phyloP scores from a whole-genome alignment of 2,113 vertebrate genomes.

The Chaenocephalus aceratus region DNA sequence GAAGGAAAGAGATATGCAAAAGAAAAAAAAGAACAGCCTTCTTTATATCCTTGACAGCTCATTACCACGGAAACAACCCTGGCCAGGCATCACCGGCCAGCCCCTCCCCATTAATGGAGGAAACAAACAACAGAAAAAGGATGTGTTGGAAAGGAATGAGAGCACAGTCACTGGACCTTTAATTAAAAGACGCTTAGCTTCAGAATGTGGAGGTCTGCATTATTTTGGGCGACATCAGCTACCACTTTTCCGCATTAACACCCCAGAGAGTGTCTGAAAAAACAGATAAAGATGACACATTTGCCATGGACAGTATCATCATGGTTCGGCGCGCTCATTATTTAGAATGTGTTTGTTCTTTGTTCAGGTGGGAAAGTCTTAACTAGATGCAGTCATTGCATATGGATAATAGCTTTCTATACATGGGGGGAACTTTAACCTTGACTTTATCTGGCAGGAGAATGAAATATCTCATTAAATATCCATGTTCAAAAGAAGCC shows the following conservation, averaged over 20 bases:
- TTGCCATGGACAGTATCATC: conserved; percentile 18
- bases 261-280: conserved; percentile 28
- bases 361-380: conserved; percentile 47
- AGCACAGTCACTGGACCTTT: conserved; percentile 65
- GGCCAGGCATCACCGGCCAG: conserved; percentile 76
- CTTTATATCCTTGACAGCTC: conserved; percentile 86
- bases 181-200: conserved; percentile 78
- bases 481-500: conserved; percentile 32
- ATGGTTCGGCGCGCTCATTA: conserved; percentile 23
- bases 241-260: conserved; percentile 19
- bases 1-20: conserved; percentile 73
- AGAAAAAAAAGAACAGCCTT: conserved; percentile 72
- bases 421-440: conserved; percentile 48
- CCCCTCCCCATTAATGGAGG: conserved; percentile 47
- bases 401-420: conserved; percentile 9
- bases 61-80: conserved; percentile 85
- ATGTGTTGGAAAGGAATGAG: conserved; percentile 53
- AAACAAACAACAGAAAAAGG: conserved; percentile 67
- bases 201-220: conserved; percentile 49
- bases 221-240: conserved; percentile 53
- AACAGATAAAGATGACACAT: conserved; percentile 37
- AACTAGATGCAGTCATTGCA: conserved; percentile 36
- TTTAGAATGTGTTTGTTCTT: conserved; percentile 46
- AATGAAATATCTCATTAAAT: conserved; percentile 65
- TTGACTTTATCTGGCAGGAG: conserved; percentile 42